These are phyloP conservation scores for Acridotheres tristis DNA, from an alignment of 2,797 vertebrate genomes.

Conservation along the genomic window DNA sequence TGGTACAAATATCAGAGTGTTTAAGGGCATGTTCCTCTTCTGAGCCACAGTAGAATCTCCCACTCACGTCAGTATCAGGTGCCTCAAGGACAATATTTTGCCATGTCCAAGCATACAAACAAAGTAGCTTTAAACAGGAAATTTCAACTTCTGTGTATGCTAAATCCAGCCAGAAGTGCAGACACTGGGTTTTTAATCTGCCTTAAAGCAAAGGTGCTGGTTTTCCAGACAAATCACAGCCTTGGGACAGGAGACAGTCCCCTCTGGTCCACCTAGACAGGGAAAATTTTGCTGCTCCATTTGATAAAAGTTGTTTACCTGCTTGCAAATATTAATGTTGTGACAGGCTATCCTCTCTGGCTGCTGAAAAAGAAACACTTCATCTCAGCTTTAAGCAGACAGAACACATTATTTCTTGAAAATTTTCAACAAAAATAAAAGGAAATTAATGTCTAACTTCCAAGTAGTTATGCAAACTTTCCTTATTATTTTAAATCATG, in stretches of 20 bases:
- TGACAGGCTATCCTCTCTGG: background rate
- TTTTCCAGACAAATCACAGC: background rate
- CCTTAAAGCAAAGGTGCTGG: background rate
- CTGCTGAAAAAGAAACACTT: background rate
- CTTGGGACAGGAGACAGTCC: background rate
- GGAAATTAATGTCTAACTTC: background rate
- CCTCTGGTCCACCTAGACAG: background rate
- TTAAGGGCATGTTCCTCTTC: background rate
- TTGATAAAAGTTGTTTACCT: background rate
- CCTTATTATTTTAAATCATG: background rate
- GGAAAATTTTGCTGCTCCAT: background rate
- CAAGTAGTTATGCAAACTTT: background rate
- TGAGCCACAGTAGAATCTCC: background rate
- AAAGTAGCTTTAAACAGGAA: background rate
- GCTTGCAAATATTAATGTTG: background rate
- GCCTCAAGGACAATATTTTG: background rate
- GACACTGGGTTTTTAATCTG: background rate
- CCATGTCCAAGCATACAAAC: accelerated
- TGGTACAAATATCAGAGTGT: background rate
- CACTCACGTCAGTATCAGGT: background rate
- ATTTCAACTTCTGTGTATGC: background rate
- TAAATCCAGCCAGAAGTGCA: background rate
- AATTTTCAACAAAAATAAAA: background rate
- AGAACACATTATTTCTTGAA: background rate
- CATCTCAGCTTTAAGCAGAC: background rate